These are phyloP conservation scores for Drosophila nikananu DNA, from an alignment of 1,140 invertebrate species.

Conservation along the genomic window DNA sequence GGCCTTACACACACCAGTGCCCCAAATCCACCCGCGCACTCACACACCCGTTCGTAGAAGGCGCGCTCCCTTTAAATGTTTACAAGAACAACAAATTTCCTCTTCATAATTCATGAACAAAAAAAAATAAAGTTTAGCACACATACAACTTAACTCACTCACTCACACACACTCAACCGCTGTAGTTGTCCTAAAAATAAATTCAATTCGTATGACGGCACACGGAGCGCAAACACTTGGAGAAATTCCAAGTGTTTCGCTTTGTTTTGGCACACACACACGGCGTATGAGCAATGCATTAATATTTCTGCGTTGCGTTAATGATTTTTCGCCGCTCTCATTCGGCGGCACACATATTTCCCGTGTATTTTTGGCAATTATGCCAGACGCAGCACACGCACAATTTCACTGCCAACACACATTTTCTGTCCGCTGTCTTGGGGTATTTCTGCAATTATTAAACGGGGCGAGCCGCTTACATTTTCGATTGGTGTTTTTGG, in stretches of 20 bases:
- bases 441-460: slow-evolving; percentile 27
- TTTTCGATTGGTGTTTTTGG: slow-evolving; percentile 44
- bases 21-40: slow-evolving; percentile 13
- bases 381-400: slow-evolving; percentile 43
- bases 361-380: slow-evolving; percentile 37
- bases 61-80: slow-evolving; percentile 60
- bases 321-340: slow-evolving; percentile 41
- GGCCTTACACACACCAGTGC: slow-evolving; percentile 26
- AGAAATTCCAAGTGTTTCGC: slow-evolving; percentile 72
- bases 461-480: slow-evolving; percentile 39
- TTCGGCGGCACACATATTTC: slow-evolving; percentile 54
- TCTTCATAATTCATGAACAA: slow-evolving; percentile 63
- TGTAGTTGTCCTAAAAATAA: slow-evolving; percentile 79
- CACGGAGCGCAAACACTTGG: slow-evolving; percentile 58
- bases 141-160: slow-evolving; percentile 7
- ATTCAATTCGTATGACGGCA: slow-evolving; percentile 75
- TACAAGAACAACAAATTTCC: slow-evolving; percentile 50
- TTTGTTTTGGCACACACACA: slow-evolving; percentile 44
- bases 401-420: slow-evolving; percentile 56
- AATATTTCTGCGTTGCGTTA: slow-evolving; percentile 47
- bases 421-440: slow-evolving; percentile 14
- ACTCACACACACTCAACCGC: slow-evolving; percentile 21
- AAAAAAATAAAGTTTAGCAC: slow-evolving; percentile 26
- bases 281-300: slow-evolving; percentile 44
- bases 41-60: slow-evolving; percentile 47